phyloP scores from a whole-genome alignment of 2,797 vertebrate species.

The Phoxinus dragarum region DNA sequence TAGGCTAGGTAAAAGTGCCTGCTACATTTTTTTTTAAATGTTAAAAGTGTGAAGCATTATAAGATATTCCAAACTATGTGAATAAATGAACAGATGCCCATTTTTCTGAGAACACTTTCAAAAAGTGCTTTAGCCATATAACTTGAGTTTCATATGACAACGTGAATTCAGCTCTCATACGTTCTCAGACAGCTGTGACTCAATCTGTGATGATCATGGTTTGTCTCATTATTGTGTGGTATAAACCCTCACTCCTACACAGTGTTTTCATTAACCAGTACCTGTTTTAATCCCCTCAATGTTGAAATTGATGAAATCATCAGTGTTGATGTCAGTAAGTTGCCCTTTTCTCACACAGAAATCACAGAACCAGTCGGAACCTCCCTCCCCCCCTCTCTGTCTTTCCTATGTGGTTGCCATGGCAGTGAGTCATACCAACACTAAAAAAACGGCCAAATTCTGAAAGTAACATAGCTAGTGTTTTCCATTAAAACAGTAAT shows the following conservation, averaged over 20 bases:
- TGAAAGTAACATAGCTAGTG: neutral
- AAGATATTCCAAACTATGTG: neutral
- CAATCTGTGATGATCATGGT: neutral
- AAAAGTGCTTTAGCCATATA: constrained; percentile 6
- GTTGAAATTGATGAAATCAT: constrained; percentile 32
- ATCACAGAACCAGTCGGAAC: neutral
- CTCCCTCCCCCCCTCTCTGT: neutral
- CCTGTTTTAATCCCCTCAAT: constrained; percentile 22
- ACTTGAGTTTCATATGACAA: neutral
- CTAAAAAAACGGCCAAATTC: neutral
- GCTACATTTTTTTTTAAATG: neutral
- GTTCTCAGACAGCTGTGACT: constrained; percentile 21
- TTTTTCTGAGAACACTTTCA: neutral
- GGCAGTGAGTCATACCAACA: constrained; percentile 45
- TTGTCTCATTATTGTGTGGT: constrained; percentile 26
- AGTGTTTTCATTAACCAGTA: constrained; percentile 29
- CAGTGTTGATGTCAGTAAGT: constrained; percentile 32
- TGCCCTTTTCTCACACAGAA: constrained; percentile 28
- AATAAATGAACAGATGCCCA: neutral
- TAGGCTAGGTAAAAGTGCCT: neutral
- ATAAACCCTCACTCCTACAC: constrained; percentile 27
- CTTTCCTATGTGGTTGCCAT: constrained; percentile 49
- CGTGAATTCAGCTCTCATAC: constrained; percentile 6
- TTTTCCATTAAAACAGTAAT: neutral
- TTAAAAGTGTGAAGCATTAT: neutral